phyloP scores from a whole-genome alignment of 1,140 invertebrate species.

The Pemphigus obesinymphae region DNA sequence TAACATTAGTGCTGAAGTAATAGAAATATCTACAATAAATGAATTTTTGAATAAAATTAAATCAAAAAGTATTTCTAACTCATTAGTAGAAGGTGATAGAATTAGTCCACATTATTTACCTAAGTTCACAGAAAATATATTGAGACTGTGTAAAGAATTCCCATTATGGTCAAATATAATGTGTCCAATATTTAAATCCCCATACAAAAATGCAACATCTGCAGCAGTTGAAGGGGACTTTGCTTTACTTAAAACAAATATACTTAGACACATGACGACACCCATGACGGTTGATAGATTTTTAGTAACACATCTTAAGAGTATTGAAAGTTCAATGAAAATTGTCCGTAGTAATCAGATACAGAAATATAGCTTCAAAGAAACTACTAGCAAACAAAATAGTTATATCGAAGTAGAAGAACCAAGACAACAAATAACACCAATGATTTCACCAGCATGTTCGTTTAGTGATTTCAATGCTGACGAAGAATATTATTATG shows the following conservation, averaged over 20 bases:
- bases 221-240: not conserved
- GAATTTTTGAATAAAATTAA: not conserved
- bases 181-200: not conserved
- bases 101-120: not conserved
- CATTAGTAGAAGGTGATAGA: not conserved
- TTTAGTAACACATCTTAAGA: not conserved
- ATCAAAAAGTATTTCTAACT: not conserved
- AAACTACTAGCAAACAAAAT: no score
- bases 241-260: not conserved
- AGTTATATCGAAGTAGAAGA: not conserved
- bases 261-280: not conserved
- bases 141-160: not conserved
- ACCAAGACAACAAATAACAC: not conserved
- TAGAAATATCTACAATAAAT: not conserved
- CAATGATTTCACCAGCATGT: not conserved
- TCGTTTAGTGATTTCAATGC: not conserved
- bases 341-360: not conserved
- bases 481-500: not conserved
- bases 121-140: not conserved
- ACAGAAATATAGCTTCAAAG: not conserved
- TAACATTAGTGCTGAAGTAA: not conserved
- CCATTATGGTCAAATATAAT: slow-evolving; percentile 2
- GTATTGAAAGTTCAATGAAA: not conserved
- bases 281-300: not conserved
- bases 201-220: not conserved